These are phyloP conservation scores for Podiceps cristatus DNA, from an alignment of 2,113 vertebrate species.

Conservation along the genomic window DNA sequence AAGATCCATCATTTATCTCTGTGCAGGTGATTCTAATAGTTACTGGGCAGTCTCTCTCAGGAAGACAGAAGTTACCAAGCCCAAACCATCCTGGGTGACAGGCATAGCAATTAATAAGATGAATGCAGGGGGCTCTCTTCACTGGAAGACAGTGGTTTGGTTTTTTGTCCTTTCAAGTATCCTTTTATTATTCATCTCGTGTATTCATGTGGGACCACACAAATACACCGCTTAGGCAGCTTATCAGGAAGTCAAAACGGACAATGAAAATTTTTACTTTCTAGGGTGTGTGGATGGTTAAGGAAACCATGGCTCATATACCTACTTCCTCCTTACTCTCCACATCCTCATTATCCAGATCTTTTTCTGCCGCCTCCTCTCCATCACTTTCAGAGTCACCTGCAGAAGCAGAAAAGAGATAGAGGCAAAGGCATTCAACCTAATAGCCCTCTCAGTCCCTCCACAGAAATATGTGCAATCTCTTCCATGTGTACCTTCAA, in stretches of 20 bases:
- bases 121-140: neutral
- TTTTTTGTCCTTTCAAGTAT: neutral
- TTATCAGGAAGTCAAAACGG: neutral
- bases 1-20: neutral
- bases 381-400: slow-evolving; percentile 78
- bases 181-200: neutral
- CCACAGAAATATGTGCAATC: rapidly evolving
- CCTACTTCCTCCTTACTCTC: slow-evolving; percentile 82
- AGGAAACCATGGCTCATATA: neutral
- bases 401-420: slow-evolving; percentile 6
- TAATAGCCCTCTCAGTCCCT: neutral
- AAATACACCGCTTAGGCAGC: neutral
- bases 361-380: slow-evolving; percentile 77
- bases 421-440: neutral
- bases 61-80: neutral
- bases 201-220: neutral
- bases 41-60: neutral
- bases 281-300: neutral
- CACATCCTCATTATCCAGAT: slow-evolving; percentile 64
- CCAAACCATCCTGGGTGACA: neutral
- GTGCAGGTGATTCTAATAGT: neutral
- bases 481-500: neutral
- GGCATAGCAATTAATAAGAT: neutral
- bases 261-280: neutral
- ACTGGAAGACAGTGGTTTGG: neutral